Evolutionary conservation across 2,797 vertebrate species (phyloP), one percentile per base, ranked within the genome.

Genomic region (Myripristis jacobus): DNA sequence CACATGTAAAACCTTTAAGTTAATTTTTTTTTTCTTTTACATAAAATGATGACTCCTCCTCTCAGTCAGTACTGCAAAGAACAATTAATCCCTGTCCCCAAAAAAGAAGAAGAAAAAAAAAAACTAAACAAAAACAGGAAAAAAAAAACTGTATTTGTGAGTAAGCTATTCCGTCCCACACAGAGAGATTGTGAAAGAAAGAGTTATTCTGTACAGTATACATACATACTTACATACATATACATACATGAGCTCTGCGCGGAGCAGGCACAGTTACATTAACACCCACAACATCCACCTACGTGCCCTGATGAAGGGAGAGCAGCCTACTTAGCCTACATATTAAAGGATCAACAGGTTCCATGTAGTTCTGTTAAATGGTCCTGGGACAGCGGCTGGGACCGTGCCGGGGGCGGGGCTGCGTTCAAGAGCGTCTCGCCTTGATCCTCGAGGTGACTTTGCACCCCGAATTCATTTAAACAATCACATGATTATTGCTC

Each of bases 171-270:
- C 69, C 24, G 7, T 47, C 54, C 68, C 65, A 66, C 46, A 18
- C 31, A 6, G 63, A 77, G 38, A 75, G 56, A 72, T 5, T 60
- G 83, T 77, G 60, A 69, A 53, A 27, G 57, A 69, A 69, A 66
- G 50, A 47, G 64, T 75, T 24, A 7, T 57, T 81, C 75, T 88
- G 83, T 80, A 90, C 86, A 88, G 60, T 74, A 66, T 79, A 79
- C 60, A 66, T 50, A 80, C 57, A 66, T 18, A 88, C 54, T 77
- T 65, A 82, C 84, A 89, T 65, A 82, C 84, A 89, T 70, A 38
- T 21, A 89, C 75, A 83, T 10, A 79, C 44, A 88, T 41, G 73
- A 60, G 75, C 68, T 75, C 75, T 84, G 87, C 80, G 36, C 55
- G 51, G 73, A 69, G 71, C 86, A 88, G 82, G 77, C 76, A 86